Evolutionary conservation across 1,140 invertebrate species (phyloP).

Genomic region (Drosophila subpulchrella): DNA sequence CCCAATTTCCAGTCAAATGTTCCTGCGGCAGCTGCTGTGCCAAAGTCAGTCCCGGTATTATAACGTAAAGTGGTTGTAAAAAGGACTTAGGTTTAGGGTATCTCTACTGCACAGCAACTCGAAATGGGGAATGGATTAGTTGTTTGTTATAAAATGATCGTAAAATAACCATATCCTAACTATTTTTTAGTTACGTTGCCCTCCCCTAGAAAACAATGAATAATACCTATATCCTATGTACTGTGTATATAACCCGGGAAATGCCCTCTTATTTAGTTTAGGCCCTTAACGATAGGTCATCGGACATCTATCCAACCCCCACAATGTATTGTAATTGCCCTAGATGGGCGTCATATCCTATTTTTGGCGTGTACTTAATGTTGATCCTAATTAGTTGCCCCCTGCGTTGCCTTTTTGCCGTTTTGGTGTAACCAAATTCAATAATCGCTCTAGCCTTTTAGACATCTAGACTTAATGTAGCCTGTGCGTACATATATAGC

Average conservation of each 20-base stretch:
- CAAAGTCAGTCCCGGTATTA: constrained; percentile 17
- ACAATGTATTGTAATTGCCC: constrained; percentile 10
- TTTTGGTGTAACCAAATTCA: constrained; percentile 66
- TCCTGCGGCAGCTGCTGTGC: constrained; percentile 28
- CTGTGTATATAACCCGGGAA: constrained; percentile 50
- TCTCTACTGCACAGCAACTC: background rate
- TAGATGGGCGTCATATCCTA: constrained; percentile 16
- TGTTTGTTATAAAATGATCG: background rate
- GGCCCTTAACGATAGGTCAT: background rate
- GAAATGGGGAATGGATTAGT: background rate
- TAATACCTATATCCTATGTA: constrained; percentile 21
- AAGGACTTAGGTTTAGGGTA: background rate
- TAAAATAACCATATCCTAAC: background rate
- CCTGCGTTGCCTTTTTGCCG: constrained; percentile 15
- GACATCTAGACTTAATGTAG: constrained; percentile 8
- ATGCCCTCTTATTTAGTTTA: constrained; percentile 3
- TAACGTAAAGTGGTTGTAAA: background rate
- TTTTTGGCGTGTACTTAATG: constrained; percentile 36
- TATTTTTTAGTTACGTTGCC: background rate
- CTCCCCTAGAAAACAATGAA: background rate
- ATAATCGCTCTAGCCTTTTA: constrained; percentile 56
- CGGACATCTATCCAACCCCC: constrained; percentile 2
- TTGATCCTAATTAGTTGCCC: constrained; percentile 34
- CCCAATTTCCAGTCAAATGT: constrained; percentile 23
- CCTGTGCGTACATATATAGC: constrained; percentile 22